Conservation (phyloP, 2,888 invertebrate genomes). For the Eudasyphora cyanicolor region DNA sequence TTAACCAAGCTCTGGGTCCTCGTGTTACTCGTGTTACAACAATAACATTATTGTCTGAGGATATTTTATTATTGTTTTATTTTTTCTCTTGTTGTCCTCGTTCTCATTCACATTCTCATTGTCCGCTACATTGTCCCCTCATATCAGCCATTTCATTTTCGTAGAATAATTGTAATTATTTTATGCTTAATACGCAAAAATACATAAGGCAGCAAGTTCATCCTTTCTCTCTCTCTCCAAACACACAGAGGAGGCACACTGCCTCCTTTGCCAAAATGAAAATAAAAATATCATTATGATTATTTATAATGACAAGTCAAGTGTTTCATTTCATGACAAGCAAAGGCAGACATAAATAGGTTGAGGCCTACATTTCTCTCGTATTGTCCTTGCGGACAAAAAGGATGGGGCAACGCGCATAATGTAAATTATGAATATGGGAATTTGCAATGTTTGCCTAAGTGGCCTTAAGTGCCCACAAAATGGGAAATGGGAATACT, state of each 20-base stretch:
- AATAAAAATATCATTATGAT: constrained; percentile 23
- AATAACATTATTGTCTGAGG: constrained; percentile 11
- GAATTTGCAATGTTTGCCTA: constrained; percentile 5
- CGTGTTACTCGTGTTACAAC: neutral
- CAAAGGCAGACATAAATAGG: neutral
- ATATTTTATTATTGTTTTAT: constrained; percentile 10
- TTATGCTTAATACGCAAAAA: constrained; percentile 27
- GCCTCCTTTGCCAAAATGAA: neutral
- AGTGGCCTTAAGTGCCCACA: constrained; percentile 5
- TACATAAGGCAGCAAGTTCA: neutral
- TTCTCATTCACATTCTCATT: too few species aligned
- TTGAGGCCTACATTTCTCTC: neutral
- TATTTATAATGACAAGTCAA: constrained; percentile 27
- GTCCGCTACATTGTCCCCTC: too few species aligned
- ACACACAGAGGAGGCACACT: neutral
- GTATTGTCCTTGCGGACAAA: neutral
- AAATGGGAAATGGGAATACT: neutral
- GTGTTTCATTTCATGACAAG: neutral
- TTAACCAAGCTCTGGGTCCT: neutral
- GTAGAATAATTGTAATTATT: constrained; percentile 18
- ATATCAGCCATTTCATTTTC: neutral
- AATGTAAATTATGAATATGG: constrained; percentile 4
- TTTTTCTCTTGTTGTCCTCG: neutral
- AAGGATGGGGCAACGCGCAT: neutral
- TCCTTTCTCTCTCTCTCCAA: neutral